Evolutionary conservation across 2,888 invertebrate species (phyloP).

Genomic region (Lasioglossum lativentre): DNA sequence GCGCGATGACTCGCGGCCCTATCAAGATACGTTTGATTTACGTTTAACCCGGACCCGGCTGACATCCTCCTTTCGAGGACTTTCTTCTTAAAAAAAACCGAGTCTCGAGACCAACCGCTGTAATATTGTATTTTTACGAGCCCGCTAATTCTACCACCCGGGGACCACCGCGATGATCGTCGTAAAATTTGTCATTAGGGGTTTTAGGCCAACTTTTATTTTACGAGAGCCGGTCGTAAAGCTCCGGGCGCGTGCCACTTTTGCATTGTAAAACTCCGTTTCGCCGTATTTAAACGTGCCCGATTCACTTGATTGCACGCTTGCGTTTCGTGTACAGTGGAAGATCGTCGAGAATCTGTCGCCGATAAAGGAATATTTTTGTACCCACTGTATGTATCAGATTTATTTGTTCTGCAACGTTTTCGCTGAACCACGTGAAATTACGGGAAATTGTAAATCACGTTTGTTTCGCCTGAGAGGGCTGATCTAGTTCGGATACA

Average conservation of each 20-base stretch:
- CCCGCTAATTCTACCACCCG: not conserved
- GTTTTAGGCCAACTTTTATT: not conserved
- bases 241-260: not conserved
- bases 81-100: not conserved
- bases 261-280: constrained; percentile 5
- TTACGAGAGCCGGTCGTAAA: not conserved
- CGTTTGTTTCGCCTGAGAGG: not conserved
- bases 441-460: not conserved
- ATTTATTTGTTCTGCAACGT: not conserved
- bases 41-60: not conserved
- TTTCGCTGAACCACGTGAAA: constrained; percentile 1
- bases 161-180: not conserved
- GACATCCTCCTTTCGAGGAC: not conserved
- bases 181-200: constrained; percentile 21
- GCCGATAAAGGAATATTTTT: not conserved
- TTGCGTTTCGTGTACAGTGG: not conserved
- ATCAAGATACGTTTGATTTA: constrained; percentile 52
- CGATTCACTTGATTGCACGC: not conserved
- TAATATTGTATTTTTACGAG: not conserved
- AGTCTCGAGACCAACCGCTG: not conserved
- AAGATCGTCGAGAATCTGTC: not conserved
- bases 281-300: not conserved
- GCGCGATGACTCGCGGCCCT: constrained; percentile 72
- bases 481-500: not conserved
- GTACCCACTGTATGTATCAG: not conserved